Conservation (phyloP, 2,888 invertebrate species). For the Oxyscelio sp. region DNA sequence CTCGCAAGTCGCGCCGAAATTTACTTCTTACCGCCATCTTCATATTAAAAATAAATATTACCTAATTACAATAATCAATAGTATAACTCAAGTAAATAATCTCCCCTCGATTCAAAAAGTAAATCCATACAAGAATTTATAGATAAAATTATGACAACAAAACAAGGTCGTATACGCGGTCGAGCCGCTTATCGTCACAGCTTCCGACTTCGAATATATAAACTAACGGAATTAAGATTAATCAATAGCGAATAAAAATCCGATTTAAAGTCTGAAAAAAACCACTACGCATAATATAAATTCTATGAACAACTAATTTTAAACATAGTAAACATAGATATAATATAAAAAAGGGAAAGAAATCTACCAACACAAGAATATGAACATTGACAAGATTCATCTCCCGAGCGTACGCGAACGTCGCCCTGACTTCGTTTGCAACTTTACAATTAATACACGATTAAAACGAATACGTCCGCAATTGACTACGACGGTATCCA, state of each 20-base stretch:
- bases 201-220: constrained; percentile 59
- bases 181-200: constrained; percentile 67
- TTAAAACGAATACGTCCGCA: background rate
- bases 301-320: constrained; percentile 67
- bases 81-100: constrained; percentile 64
- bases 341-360: constrained; percentile 44
- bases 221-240: constrained; percentile 68
- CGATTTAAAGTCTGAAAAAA: constrained; percentile 64
- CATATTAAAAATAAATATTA: constrained; percentile 68
- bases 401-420: constrained; percentile 48
- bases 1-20: constrained; percentile 65
- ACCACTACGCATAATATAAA: constrained; percentile 57
- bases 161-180: constrained; percentile 70
- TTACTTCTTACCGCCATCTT: constrained; percentile 28
- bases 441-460: constrained; percentile 4
- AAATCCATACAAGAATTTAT: constrained; percentile 60
- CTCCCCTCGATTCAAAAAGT: constrained; percentile 38
- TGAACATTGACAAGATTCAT: constrained; percentile 64
- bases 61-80: constrained; percentile 62
- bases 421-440: constrained; percentile 3
- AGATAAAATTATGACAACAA: constrained; percentile 75
- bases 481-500: constrained; percentile 8
- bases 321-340: constrained; percentile 60
- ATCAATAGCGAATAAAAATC: constrained; percentile 67
- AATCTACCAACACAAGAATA: constrained; percentile 54